Base-by-base conservation (phyloP, 37 sponge, comb jelly and placozoan genomes). In the Mnemiopsis leidyi region DNA sequence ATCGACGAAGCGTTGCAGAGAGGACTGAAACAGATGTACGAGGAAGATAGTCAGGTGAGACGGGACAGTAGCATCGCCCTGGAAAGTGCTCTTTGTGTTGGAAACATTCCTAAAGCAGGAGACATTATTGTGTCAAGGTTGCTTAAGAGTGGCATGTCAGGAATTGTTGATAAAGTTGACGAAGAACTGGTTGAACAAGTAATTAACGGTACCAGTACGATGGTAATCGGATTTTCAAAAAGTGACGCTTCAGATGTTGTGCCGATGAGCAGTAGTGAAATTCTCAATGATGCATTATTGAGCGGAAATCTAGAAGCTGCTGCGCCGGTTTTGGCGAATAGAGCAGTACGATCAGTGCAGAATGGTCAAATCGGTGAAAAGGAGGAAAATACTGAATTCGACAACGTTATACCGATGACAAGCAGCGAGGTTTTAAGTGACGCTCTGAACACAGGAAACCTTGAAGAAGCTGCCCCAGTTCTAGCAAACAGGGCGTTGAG, bases 71-170 rank as follows among this genome's bases (percentile, higher is more conserved):
- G 90, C 90, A 85, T 85, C 0, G 24, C 3, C 61, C 48, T 85
- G 16, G 90, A 85, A 33, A 38, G 21, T 1, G 90, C 90, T 26
- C 24, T 85, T 29, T 28, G 21, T 29, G 29, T 5, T 0, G 90
- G 90, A 0, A 61, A 85, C 23, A 23, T 85, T 0, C 40, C 40
- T 5, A 29, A 28, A 18, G 90, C 90, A 20, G 90, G 90, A 40
- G 61, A 40, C 1, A 85, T 85, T 21, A 85, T 85, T 85, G 90
- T 85, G 3, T 9, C 33, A 1, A 85, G 48, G 39, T 0, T 85
- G n/a, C 90, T 85, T n/a, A 33, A 38, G 29, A 85, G 48, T 38
- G 90, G 90, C 0, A 39, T 85, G 90, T 1, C 48, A n/a, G 48
- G 16, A 26, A 29, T 85, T 39, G 48, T 36, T 21, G 48, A 85